A percentile compares a stretch with the other conserved stretches of the same genome.
Evolutionary conservation across 1,140 invertebrate species (phyloP).

Genomic region (Scaptomyza hsui): DNA sequence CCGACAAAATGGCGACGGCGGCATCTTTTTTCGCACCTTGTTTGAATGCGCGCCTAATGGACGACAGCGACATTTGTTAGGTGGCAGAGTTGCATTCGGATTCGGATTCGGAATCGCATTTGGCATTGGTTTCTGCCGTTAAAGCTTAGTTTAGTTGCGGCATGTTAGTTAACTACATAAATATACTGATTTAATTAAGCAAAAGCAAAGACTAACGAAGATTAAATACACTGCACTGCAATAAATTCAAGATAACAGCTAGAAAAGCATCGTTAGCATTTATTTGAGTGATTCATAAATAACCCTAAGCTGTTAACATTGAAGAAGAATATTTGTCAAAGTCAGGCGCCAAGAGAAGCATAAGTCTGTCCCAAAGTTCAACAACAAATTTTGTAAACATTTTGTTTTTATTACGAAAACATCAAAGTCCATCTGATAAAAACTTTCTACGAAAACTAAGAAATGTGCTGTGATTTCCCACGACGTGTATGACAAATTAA

Average conservation of each 20-base stretch:
- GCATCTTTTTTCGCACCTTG: conserved; percentile 82
- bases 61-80: conserved; percentile 78
- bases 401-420: neutral
- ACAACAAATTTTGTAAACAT: neutral
- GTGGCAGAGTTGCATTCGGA: conserved; percentile 40
- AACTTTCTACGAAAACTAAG: conserved; percentile 12
- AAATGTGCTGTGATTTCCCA: conserved; percentile 16
- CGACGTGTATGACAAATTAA: conserved; percentile 23
- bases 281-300: neutral
- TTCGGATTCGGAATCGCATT: conserved; percentile 9
- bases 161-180: conserved; percentile 42
- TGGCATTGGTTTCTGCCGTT: conserved; percentile 13
- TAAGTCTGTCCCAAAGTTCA: neutral
- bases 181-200: conserved; percentile 61
- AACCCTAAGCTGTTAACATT: neutral
- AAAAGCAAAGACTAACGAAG: conserved; percentile 25
- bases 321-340: neutral
- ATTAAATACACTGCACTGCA: conserved; percentile 14
- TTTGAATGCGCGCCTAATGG: conserved; percentile 80
- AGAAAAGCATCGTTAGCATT: neutral
- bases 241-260: neutral
- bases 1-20: conserved; percentile 61
- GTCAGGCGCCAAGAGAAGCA: neutral
- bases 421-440: neutral
- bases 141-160: conserved; percentile 36